Base-by-base conservation (phyloP, 2,888 invertebrate species). In the Limnephilus auricula region DNA sequence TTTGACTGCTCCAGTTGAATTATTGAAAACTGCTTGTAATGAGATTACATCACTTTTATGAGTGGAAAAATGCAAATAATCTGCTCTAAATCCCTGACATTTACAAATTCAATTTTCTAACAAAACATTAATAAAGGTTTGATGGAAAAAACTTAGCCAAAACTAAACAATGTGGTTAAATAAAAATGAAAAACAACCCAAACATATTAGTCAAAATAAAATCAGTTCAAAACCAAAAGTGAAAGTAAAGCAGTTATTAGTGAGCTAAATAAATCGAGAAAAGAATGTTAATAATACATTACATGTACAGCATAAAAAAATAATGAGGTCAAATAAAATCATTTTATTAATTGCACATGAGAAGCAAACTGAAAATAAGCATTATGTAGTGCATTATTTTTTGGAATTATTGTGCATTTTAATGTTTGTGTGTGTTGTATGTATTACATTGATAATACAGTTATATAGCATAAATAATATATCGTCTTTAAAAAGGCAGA, bases 291-390 rank as follows among this genome's bases (percentile, higher is more conserved):
- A 82, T 82, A 82, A 65, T 4, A 65, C 9, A 25, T 65, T 65
- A 65, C 65, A 65, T n/a, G 1, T 65, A 65, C 65, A 25, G 65
- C 25, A 82, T 10, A 34, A 34, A 25, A 25, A 32, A 82, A 82
- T 82, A 82, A 82, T 34, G 25, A 34, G 82, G 82, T 34, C 82
- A 82, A 82, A 34, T 82, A 34, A 82, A 82, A 82, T 34, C 82
- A 82, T 82, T 82, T 82, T 34, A 82, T 30, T 32, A 32, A 32
- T 34, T 32, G 80, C 32, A 65, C 25, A 34, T 25, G 25, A 9
- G 65, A 65, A 65, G 65, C 25, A 65, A 25, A 65, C 25, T 25
- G 25, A 65, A 25, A 65, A 65, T 65, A 65, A 65, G 65, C 25
- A 25, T 25, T 65, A n/a, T 25, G n/a, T n/a, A n/a, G n/a, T n/a